Percentiles rank a stretch among this genome's conserved stretches.
Evolutionary conservation across 2,113 vertebrate genomes (phyloP).

Genomic region (Chionodraco myersi): DNA sequence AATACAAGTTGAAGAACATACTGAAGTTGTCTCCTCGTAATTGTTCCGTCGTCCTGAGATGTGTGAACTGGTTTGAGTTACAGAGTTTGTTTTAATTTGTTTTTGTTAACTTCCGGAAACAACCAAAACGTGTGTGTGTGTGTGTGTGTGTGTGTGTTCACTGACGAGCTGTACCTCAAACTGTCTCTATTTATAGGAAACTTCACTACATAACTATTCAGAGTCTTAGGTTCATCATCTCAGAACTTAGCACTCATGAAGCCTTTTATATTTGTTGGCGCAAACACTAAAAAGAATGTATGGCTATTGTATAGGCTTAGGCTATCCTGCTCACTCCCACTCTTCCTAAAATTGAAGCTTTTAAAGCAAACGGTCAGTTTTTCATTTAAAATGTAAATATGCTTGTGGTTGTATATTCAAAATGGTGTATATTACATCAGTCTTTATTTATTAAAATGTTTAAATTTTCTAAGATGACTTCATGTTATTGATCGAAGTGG

Average conservation of each 20-base stretch:
- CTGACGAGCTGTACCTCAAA: slow-evolving; percentile 73
- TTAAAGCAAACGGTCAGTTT: slow-evolving; percentile 70
- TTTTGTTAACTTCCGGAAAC: slow-evolving; percentile 39
- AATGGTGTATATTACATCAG: slow-evolving; percentile 83
- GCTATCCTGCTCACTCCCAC: slow-evolving; percentile 54
- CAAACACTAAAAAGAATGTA: slow-evolving; percentile 78
- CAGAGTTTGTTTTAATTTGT: slow-evolving; percentile 35
- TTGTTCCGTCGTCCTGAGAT: slow-evolving; percentile 63
- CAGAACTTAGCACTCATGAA: slow-evolving; percentile 58
- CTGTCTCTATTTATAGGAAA: slow-evolving; percentile 49
- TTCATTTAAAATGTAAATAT: slow-evolving; percentile 78
- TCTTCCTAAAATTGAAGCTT: slow-evolving; percentile 64
- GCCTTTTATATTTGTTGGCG: slow-evolving; percentile 78
- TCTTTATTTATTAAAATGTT: slow-evolving; percentile 82
- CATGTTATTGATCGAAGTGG: slow-evolving; percentile 30
- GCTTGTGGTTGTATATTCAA: slow-evolving; percentile 81
- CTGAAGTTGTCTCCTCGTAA: slow-evolving; percentile 43
- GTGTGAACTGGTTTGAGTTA: slow-evolving; percentile 43
- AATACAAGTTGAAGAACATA: slow-evolving; percentile 69
- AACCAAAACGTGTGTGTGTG: slow-evolving; percentile 35
- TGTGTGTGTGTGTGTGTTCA: slow-evolving; percentile 42
- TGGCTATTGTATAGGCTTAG: slow-evolving; percentile 59
- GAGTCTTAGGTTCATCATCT: slow-evolving; percentile 44
- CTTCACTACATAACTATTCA: slow-evolving; percentile 42
- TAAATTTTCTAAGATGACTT: slow-evolving; percentile 76